These are phyloP conservation scores for Spizaetus ornatus DNA, from an alignment of 2,113 vertebrate genomes.

Conservation along the genomic window DNA sequence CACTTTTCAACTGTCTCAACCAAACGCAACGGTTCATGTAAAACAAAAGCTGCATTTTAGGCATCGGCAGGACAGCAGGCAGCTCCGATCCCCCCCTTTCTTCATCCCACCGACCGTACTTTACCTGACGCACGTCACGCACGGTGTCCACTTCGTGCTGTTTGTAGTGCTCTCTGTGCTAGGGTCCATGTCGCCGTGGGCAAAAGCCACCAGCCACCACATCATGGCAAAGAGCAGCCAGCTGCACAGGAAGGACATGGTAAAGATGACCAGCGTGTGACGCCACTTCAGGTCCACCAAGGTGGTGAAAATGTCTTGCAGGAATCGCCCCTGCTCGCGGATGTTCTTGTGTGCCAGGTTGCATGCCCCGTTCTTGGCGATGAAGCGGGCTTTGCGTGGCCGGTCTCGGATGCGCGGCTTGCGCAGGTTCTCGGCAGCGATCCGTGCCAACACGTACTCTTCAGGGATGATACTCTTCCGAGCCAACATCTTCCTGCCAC, in stretches of 20 bases:
- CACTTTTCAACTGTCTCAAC: slow-evolving; percentile 44
- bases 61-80: neutral
- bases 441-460: slow-evolving; percentile 91
- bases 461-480: slow-evolving; percentile 98
- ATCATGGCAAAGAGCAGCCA: slow-evolving; percentile 98
- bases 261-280: slow-evolving; percentile 97
- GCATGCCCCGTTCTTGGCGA: slow-evolving; percentile 96
- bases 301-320: slow-evolving; percentile 98
- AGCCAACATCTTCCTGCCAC: slow-evolving; percentile 83
- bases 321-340: slow-evolving; percentile 94
- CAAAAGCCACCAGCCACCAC: slow-evolving; percentile 98
- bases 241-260: slow-evolving; percentile 96
- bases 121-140: slow-evolving; percentile 92
- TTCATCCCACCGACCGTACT: neutral
- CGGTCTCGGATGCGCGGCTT: slow-evolving; percentile 91
- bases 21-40: neutral
- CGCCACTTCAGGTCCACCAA: slow-evolving; percentile 98
- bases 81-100: neutral
- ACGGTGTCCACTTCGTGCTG: slow-evolving; percentile 70
- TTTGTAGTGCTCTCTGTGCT: slow-evolving; percentile 59
- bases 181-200: slow-evolving; percentile 88
- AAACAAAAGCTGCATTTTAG: neutral
- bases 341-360: slow-evolving; percentile 99
- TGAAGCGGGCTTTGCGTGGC: slow-evolving; percentile 92
- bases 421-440: slow-evolving; percentile 86